A percentile compares a stretch with the other conserved stretches of the same genome.
phyloP scores from a whole-genome alignment of 2,797 vertebrate species.

The Anisognathus igniventris region DNA sequence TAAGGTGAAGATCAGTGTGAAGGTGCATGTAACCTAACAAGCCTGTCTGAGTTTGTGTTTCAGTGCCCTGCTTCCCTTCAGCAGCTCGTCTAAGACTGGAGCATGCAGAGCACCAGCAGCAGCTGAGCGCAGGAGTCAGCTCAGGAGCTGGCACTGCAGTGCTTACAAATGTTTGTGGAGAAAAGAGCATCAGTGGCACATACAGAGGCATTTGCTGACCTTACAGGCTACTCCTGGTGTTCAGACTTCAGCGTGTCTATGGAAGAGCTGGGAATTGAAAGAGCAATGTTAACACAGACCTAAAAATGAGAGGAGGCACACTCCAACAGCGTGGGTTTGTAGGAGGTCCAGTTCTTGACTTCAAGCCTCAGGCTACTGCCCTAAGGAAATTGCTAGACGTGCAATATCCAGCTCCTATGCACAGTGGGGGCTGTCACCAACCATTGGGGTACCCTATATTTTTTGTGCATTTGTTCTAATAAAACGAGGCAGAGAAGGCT shows the following conservation, averaged over 20 bases:
- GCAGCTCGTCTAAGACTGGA: background rate
- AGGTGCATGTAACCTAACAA: background rate
- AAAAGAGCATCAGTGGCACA: background rate
- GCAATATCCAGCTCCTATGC: background rate
- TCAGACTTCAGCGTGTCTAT: background rate
- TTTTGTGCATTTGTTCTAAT: background rate
- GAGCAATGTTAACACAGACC: background rate
- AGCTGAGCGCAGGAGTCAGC: background rate
- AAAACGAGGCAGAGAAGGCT: background rate
- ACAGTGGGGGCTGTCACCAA: background rate
- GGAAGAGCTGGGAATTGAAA: background rate
- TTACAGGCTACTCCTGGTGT: background rate
- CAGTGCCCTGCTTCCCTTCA: background rate
- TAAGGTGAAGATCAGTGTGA: background rate
- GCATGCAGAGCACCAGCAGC: background rate
- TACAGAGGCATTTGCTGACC: background rate
- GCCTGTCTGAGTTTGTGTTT: background rate
- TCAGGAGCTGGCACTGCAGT: background rate
- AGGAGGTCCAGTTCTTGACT: background rate
- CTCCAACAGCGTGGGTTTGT: background rate
- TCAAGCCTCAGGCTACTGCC: background rate
- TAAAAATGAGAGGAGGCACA: background rate
- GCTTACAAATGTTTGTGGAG: background rate
- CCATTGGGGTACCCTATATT: rapidly evolving
- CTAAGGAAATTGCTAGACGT: background rate